These are phyloP conservation scores for Caradrina kadenii DNA, from an alignment of 2,888 invertebrate genomes.

Conservation along the genomic window DNA sequence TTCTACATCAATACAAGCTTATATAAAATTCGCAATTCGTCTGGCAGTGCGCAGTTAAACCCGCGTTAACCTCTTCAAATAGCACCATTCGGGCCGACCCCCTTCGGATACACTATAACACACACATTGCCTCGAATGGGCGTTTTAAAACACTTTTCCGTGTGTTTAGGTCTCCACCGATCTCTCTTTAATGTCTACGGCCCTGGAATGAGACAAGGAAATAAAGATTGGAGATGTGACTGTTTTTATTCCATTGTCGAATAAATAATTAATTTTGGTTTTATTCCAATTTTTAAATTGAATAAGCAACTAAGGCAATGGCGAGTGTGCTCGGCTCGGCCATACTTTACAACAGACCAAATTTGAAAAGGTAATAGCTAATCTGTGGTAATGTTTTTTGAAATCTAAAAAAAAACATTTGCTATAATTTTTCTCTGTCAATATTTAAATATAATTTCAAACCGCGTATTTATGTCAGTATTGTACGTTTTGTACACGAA, in stretches of 20 bases:
- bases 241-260: conserved; percentile 32
- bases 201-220: conserved; percentile 50
- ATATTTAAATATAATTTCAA: neutral
- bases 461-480: neutral
- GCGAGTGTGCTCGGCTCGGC: neutral
- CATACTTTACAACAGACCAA: neutral
- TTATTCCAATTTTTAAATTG: neutral
- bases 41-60: conserved; percentile 61
- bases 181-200: conserved; percentile 65
- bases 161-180: conserved; percentile 77
- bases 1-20: conserved; percentile 31
- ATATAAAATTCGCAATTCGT: conserved; percentile 61
- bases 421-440: neutral
- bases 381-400: too few species aligned
- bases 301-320: neutral
- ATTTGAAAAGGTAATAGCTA: too few species aligned
- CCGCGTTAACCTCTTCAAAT: conserved; percentile 69
- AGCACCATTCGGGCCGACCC: conserved; percentile 59
- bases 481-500: neutral
- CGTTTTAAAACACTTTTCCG: conserved; percentile 83
- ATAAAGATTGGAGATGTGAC: conserved; percentile 20
- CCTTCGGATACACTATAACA: conserved; percentile 72
- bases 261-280: conserved; percentile 6
- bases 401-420: too few species aligned
- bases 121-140: conserved; percentile 75